These are phyloP conservation scores for Ichneumon xanthorius DNA, from an alignment of 2,888 invertebrate genomes.

Conservation along the genomic window DNA sequence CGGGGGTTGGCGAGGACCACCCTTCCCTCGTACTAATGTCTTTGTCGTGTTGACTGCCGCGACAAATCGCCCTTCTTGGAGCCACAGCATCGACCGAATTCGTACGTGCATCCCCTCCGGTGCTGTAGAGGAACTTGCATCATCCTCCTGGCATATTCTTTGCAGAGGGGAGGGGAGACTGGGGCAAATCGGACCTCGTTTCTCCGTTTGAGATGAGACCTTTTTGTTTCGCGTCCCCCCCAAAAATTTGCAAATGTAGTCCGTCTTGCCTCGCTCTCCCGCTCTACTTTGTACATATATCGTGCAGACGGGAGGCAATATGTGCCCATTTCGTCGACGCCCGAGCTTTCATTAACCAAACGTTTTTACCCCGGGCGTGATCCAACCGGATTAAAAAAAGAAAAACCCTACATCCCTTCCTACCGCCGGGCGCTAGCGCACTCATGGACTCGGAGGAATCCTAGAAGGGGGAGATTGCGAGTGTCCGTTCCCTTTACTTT, in stretches of 20 bases:
- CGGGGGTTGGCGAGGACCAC: conserved; percentile 51
- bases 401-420: conserved; percentile 29
- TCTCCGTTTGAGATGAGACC: neutral
- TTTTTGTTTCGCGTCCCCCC: too few species aligned
- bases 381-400: conserved; percentile 1
- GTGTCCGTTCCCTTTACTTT: neutral
- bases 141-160: conserved; percentile 38
- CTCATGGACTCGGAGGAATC: conserved; percentile 7
- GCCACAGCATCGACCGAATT: conserved; percentile 41
- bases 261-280: too few species aligned
- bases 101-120: conserved; percentile 20
- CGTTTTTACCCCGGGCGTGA: conserved; percentile 26
- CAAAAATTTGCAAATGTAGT: too few species aligned
- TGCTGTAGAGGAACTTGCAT: conserved; percentile 37
- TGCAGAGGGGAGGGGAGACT: neutral
- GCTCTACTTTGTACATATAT: neutral
- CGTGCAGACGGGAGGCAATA: neutral
- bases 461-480: neutral
- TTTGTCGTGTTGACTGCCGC: conserved; percentile 83
- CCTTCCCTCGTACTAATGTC: conserved; percentile 79
- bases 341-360: conserved; percentile 20
- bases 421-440: neutral
- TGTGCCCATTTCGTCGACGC: neutral
- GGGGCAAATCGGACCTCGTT: neutral
- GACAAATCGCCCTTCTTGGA: conserved; percentile 81